Conservation (phyloP, 2,113 vertebrate species). For the Clarias magur region DNA sequence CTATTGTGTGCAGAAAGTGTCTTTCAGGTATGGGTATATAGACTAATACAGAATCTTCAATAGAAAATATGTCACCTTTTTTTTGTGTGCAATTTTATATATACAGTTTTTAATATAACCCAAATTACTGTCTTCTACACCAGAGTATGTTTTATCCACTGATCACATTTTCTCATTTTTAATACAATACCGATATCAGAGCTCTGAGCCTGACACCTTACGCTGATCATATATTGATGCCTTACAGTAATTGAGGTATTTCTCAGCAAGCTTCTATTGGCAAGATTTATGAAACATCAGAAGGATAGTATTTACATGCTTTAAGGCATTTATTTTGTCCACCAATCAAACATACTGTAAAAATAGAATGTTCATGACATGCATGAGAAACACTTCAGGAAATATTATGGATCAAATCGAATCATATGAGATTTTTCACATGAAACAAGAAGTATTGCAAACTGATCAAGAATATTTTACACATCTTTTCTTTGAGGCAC, state of each 20-base stretch:
- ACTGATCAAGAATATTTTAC: too few relatives aligned
- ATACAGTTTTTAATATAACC: neutral
- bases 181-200: neutral
- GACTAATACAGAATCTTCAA: neutral
- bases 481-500: too few relatives aligned
- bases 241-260: neutral
- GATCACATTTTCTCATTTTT: neutral
- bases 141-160: neutral
- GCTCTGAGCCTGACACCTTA: neutral
- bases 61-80: neutral
- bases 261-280: neutral
- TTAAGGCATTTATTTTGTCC: constrained; percentile 1
- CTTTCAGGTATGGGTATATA: neutral
- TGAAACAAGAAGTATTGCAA: too few relatives aligned
- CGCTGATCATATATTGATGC: neutral
- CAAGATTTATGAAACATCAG: neutral
- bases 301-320: neutral
- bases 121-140: neutral
- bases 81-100: neutral
- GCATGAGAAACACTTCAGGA: neutral
- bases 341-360: neutral
- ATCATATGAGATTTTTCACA: neutral
- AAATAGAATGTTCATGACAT: neutral
- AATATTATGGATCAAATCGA: neutral
- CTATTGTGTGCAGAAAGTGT: constrained; percentile 9